These are phyloP conservation scores for Deilephila elpenor DNA, from an alignment of 2,888 invertebrate genomes.

Conservation along the genomic window DNA sequence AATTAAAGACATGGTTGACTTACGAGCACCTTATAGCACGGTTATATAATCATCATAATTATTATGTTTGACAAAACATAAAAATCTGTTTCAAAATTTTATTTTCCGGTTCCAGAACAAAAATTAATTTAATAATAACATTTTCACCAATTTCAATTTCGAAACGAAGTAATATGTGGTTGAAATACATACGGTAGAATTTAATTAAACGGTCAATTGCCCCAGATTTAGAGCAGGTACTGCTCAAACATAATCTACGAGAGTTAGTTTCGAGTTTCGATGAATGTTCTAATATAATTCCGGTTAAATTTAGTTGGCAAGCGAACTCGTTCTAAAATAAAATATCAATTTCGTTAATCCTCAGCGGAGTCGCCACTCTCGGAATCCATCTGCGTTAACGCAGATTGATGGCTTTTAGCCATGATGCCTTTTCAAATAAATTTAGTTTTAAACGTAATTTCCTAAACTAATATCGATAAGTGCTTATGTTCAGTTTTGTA, in stretches of 20 bases:
- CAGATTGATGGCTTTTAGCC: conserved; percentile 8
- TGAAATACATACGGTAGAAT: neutral
- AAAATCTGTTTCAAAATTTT: no score
- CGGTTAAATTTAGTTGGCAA: neutral
- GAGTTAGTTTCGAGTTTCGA: conserved; percentile 9
- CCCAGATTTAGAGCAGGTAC: neutral
- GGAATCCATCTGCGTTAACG: conserved; percentile 3
- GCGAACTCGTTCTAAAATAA: neutral
- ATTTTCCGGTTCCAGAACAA: no score
- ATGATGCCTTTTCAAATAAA: conserved; percentile 10
- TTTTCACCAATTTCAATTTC: no score
- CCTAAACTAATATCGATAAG: neutral
- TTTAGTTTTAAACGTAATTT: neutral
- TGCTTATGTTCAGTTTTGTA: neutral
- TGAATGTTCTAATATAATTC: conserved; percentile 13
- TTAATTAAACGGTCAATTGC: conserved; percentile 19
- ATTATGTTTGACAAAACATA: no score
- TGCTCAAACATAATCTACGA: conserved; percentile 1
- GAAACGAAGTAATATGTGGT: no score
- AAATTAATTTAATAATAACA: no score
- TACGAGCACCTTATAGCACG: no score
- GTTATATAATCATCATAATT: no score
- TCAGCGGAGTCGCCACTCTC: neutral
- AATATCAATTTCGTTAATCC: conserved; percentile 5
- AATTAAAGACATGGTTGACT: no score